These are phyloP conservation scores for Erpornis zantholeuca DNA, from an alignment of 2,113 vertebrate species.

Conservation along the genomic window DNA sequence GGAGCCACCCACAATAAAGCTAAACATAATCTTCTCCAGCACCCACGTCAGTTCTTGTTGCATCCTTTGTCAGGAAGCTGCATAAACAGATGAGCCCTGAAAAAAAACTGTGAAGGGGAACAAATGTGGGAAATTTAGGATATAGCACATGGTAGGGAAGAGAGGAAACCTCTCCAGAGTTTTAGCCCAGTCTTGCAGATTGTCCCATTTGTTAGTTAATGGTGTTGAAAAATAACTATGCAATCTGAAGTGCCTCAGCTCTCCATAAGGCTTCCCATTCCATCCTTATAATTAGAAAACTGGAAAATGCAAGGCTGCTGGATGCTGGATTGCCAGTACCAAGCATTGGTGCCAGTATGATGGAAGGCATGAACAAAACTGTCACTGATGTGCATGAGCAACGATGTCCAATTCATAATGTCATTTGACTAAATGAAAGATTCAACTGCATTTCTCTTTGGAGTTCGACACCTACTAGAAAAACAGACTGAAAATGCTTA, in stretches of 20 bases:
- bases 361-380: neutral
- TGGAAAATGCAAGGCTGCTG: neutral
- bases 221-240: neutral
- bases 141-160: neutral
- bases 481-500: neutral
- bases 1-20: slow-evolving; percentile 1
- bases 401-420: neutral
- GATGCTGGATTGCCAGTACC: neutral
- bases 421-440: neutral
- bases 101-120: neutral
- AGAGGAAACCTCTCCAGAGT: neutral
- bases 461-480: neutral
- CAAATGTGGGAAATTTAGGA: neutral
- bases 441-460: neutral
- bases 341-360: neutral
- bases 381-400: neutral
- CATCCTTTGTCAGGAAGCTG: neutral
- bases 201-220: neutral
- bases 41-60: neutral
- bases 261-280: neutral
- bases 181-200: neutral
- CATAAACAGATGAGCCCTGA: neutral
- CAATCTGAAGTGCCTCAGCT: neutral
- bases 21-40: slow-evolving; percentile 32
- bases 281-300: neutral